Percentiles rank a stretch among this genome's conserved stretches.
Evolutionary conservation across 2,113 vertebrate species (phyloP).

Genomic region (Sclerurus mexicanus): DNA sequence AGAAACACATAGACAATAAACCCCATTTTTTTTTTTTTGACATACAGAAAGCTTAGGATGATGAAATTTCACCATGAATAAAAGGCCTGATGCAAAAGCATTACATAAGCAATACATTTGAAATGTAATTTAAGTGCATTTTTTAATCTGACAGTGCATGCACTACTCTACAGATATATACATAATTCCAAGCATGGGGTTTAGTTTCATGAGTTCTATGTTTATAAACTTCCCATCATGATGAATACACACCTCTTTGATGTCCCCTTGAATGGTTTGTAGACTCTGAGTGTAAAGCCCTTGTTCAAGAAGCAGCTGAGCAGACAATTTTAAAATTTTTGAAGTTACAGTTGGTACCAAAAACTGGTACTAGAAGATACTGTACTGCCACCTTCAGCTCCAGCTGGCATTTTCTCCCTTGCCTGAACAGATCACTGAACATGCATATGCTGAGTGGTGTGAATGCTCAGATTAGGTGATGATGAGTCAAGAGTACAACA

Average conservation of each 20-base stretch:
- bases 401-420: neutral
- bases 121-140: neutral
- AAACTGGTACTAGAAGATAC: fast-evolving
- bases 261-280: neutral
- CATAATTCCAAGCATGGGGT: neutral
- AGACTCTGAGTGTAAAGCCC: neutral
- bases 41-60: neutral
- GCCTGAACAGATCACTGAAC: neutral
- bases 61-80: neutral
- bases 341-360: neutral
- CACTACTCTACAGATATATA: neutral
- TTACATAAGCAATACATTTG: neutral
- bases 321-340: neutral
- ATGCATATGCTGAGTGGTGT: neutral
- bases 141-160: neutral
- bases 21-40: neutral
- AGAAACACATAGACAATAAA: neutral
- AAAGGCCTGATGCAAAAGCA: neutral
- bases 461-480: neutral
- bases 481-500: neutral
- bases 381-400: neutral
- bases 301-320: neutral
- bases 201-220: neutral
- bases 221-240: neutral
- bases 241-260: neutral